Evolutionary conservation across 1,140 invertebrate species (phyloP), one percentile per base, ranked within the genome.

Genomic region (Paracyclopina nana): DNA sequence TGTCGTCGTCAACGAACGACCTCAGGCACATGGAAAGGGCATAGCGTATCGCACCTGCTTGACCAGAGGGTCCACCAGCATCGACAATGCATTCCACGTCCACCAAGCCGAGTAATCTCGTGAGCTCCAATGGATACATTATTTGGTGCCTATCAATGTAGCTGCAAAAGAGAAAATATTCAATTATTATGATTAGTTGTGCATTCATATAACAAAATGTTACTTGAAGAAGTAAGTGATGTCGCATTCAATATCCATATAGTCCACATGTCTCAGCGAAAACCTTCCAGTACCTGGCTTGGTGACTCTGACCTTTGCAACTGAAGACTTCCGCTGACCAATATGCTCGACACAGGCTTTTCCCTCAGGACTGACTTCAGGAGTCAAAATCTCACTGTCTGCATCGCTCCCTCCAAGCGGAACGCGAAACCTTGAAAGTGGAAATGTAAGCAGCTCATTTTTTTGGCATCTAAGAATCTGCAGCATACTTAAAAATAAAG

Each of bases 121-220:
- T 73, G 58, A 92, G 80, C 55, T 81, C 71, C 40, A 96, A 67
- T 4, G 90, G 90, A 62, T 84, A 88, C 53, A 94, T 62, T 14
- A 94, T 57, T 73, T 84, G 68, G 25, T 67, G 59, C 11, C 45
- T 24, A n/a, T 48, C 26, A 11, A 28, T 28, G 14, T 28, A 4
- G 30, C 25, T 27, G n/a, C n/a, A n/a, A n/a, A n/a, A n/a, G n/a
- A n/a, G n/a, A n/a, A n/a, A n/a, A n/a, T n/a, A n/a, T n/a, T n/a
- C n/a, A n/a, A n/a, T n/a, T n/a, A n/a, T n/a, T n/a, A n/a, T n/a
- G n/a, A n/a, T n/a, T n/a, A n/a, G n/a, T n/a, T n/a, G n/a, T n/a
- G n/a, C n/a, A n/a, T n/a, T n/a, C n/a, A n/a, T n/a, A n/a, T n/a
- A n/a, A n/a, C n/a, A n/a, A n/a, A n/a, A n/a, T n/a, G n/a, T n/a